phyloP scores from a whole-genome alignment of 2,888 invertebrate species.

The Leptinotarsa rubiginosa region DNA sequence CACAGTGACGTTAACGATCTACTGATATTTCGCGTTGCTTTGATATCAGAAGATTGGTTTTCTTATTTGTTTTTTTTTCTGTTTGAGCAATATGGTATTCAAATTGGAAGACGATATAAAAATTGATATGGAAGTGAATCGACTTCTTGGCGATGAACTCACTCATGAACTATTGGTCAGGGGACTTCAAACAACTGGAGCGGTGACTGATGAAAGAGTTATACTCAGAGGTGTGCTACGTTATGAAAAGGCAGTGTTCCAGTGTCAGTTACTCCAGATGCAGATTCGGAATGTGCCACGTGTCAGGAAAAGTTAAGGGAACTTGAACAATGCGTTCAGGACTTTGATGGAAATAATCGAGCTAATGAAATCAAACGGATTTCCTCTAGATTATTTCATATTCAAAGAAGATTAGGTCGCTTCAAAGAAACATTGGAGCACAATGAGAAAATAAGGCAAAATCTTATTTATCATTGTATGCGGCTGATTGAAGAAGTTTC shows the following conservation, averaged over 20 bases:
- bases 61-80: not conserved
- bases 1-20: not conserved
- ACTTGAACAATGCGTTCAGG: not conserved
- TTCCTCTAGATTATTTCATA: not conserved
- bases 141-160: constrained; percentile 9
- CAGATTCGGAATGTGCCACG: not conserved
- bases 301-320: constrained; percentile 17
- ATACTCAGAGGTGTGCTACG: constrained; percentile 1
- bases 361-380: constrained; percentile 13
- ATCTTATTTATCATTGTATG: not conserved
- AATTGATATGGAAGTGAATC: constrained; percentile 14
- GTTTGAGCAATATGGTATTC: not conserved
- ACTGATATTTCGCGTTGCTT: not conserved
- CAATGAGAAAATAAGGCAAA: not conserved
- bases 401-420: not conserved
- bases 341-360: not conserved
- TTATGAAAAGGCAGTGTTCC: not conserved
- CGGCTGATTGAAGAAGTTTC: not conserved
- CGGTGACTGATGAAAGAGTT: not conserved
- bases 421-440: not conserved
- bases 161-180: not conserved
- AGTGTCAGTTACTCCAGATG: not conserved
- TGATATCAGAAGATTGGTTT: not conserved
- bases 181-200: not conserved
- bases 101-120: not conserved